These are phyloP conservation scores for Xenopus tropicalis DNA, from an alignment of 2,113 vertebrate genomes.

Conservation along the genomic window UCB_Xtro_10.0 CM004445.2:51089001-51089500, in stretches of 20 bases:
- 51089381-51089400: conserved; percentile 68
- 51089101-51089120: conserved; percentile 50
- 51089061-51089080: conserved; percentile 46
- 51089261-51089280: conserved; percentile 76
- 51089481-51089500: conserved; percentile 69
- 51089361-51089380: conserved; percentile 68
- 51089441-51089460: conserved; percentile 70
- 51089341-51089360: conserved; percentile 70
- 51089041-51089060: not conserved
- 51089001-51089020: not conserved
- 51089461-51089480: conserved; percentile 77
- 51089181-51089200: conserved; percentile 79
- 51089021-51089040: conserved; percentile 21
- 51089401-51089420: conserved; percentile 76
- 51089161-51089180: conserved; percentile 70
- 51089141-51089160: conserved; percentile 75
- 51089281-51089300: conserved; percentile 66
- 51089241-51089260: conserved; percentile 75
- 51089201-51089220: conserved; percentile 77
- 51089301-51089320: conserved; percentile 75
- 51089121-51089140: conserved; percentile 57
- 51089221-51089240: conserved; percentile 75
- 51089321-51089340: conserved; percentile 74
- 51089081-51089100: conserved; percentile 46
- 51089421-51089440: conserved; percentile 69